Percentiles rank a stretch among this genome's conserved stretches.
Conservation (phyloP, 2,888 invertebrate genomes). For the Sussaba pulchella region DNA sequence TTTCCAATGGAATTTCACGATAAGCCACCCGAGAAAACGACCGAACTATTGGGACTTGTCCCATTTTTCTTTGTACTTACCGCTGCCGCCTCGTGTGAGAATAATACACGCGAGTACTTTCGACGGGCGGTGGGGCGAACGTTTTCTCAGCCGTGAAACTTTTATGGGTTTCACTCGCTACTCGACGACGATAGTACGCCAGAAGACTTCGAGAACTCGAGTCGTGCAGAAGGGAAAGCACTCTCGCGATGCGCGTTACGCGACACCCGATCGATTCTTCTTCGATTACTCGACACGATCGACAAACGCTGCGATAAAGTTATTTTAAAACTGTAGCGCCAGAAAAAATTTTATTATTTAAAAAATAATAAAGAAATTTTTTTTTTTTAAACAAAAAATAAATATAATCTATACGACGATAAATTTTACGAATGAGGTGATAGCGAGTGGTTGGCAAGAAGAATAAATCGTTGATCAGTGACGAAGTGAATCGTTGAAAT, state of each 20-base stretch:
- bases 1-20: too few species aligned
- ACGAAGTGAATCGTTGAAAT: too few species aligned
- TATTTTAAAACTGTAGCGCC: too few species aligned
- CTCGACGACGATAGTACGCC: slow-evolving; percentile 45
- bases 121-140: slow-evolving; percentile 57
- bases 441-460: too few species aligned
- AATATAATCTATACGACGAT: too few species aligned
- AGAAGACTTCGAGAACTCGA: slow-evolving; percentile 67
- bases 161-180: slow-evolving; percentile 66
- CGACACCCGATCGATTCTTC: slow-evolving; percentile 43
- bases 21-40: too few species aligned
- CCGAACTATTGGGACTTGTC: too few species aligned
- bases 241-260: slow-evolving; percentile 52
- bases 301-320: neutral
- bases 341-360: neutral
- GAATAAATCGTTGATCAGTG: slow-evolving; percentile 1
- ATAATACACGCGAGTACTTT: slow-evolving; percentile 42
- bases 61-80: slow-evolving; percentile 51
- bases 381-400: too few species aligned
- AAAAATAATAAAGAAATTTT: neutral
- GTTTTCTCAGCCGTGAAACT: slow-evolving; percentile 64
- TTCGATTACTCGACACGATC: slow-evolving; percentile 30
- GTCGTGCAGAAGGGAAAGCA: slow-evolving; percentile 64
- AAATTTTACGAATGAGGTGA: too few species aligned
- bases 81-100: slow-evolving; percentile 54